Evolutionary conservation across 1,140 invertebrate species (phyloP), one percentile per base, ranked within the genome.

Genomic region (Drosophila orena): DNA sequence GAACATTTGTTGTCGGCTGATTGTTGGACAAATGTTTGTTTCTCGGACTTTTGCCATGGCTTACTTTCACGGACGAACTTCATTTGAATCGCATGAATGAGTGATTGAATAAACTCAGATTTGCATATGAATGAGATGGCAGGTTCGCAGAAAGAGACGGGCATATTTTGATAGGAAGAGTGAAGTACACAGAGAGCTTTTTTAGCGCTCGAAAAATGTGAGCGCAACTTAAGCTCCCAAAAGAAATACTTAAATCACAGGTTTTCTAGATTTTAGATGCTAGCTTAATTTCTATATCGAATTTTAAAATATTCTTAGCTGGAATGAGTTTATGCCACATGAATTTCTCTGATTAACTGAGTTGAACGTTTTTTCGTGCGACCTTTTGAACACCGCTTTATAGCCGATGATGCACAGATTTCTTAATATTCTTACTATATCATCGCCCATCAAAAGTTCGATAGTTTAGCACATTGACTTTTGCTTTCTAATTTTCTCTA

Each of bases 401-500:
- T 15, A 4, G 10, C 14, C 7, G 14, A 11, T 37, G 17, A 15
- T 14, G 11, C 0, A 15, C 27, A 35, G 42, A 44, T 49, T 53
- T 72, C 77, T 79, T 34, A 15, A 44, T 15, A 30, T 8, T 37
- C 10, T 12, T 37, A 30, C 20, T 14, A 30, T 24, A 57, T 47
- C 38, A 24, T 17, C 37, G 47, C 34, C 17, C 22, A 17, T 55
- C 3, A 27, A 30, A 40, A 46, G 49, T 47, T 66, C 47, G 56
- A 38, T 15, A 58, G 76, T 52, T 60, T 30, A 73, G 50, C 64
- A 47, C 50, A 37, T 57, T 42, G 65, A 46, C 62, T 58, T 61
- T 79, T 79, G 84, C 81, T 86, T 88, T 81, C 83, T 69, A 75
- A 59, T 86, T 81, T 81, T n/a, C n/a, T n/a, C n/a, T n/a, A n/a